Conservation (phyloP, 2,113 vertebrate genomes). For the Cervus canadensis region DNA sequence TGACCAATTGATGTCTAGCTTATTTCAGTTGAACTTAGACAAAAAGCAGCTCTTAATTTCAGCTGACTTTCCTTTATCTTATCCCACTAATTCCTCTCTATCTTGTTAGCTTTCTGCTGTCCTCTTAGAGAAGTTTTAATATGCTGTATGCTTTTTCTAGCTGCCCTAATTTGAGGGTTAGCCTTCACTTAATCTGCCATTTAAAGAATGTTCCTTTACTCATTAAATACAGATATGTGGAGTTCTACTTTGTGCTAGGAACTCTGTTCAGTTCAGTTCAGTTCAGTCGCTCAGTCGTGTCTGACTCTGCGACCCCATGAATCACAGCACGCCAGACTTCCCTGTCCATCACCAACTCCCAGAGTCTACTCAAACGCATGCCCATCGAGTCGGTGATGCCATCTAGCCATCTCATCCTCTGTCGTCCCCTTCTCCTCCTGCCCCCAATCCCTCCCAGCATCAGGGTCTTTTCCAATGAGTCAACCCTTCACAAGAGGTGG, state of each 20-base stretch:
- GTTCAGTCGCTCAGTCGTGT: too few species aligned
- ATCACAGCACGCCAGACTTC: too few species aligned
- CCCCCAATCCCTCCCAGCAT: too few species aligned
- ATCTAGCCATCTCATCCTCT: too few species aligned
- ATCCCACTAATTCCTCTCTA: rapidly evolving
- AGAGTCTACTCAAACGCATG: too few species aligned
- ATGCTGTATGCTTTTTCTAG: neutral
- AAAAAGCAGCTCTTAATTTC: rapidly evolving
- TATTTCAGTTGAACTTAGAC: rapidly evolving
- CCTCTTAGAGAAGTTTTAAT: neutral
- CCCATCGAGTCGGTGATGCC: too few species aligned
- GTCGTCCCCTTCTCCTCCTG: too few species aligned
- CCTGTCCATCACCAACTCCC: too few species aligned
- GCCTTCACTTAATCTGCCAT: neutral
- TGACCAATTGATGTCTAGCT: neutral
- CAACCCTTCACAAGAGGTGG: too few species aligned
- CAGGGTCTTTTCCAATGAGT: too few species aligned
- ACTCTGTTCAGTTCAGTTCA: too few species aligned
- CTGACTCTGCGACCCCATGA: too few species aligned
- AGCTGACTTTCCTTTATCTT: rapidly evolving
- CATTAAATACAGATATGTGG: neutral
- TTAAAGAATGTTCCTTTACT: neutral
- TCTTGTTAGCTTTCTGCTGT: rapidly evolving
- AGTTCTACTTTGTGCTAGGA: neutral
- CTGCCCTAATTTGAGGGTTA: neutral